A percentile compares a stretch with the other conserved stretches of the same genome.
These are phyloP conservation scores for Nycticryphes semicollaris DNA, from an alignment of 2,113 vertebrate genomes.

Conservation along the genomic window DNA sequence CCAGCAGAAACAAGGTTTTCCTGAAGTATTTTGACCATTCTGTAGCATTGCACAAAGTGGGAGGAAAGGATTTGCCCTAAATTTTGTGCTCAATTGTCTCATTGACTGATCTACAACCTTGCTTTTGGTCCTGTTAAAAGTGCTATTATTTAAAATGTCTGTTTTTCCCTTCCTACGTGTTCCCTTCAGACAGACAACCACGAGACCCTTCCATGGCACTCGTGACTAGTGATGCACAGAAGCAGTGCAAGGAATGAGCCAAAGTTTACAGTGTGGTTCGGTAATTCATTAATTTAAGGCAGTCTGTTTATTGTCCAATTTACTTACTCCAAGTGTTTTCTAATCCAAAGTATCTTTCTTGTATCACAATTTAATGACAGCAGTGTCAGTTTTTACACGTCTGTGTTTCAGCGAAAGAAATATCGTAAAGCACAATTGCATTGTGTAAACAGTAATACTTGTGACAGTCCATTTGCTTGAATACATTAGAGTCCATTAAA, in stretches of 20 bases:
- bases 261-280: slow-evolving; percentile 1
- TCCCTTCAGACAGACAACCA: not conserved
- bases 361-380: slow-evolving; percentile 11
- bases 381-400: not conserved
- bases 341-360: slow-evolving; percentile 6
- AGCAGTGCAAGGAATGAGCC: not conserved
- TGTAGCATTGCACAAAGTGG: not conserved
- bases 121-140: not conserved
- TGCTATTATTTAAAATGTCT: not conserved
- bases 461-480: slow-evolving; percentile 58
- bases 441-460: slow-evolving; percentile 42
- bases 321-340: slow-evolving; percentile 18
- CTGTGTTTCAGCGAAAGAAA: slow-evolving; percentile 42
- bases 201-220: not conserved
- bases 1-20: not conserved
- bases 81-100: slow-evolving; percentile 14
- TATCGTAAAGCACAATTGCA: not conserved
- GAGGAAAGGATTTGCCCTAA: not conserved
- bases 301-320: slow-evolving; percentile 28
- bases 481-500: slow-evolving; percentile 64
- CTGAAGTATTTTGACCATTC: not conserved
- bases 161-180: not conserved
- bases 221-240: not conserved
- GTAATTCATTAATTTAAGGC: not conserved
- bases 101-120: not conserved